Conservation (phyloP, 2,113 vertebrate species). For the Ailurus styani region DNA sequence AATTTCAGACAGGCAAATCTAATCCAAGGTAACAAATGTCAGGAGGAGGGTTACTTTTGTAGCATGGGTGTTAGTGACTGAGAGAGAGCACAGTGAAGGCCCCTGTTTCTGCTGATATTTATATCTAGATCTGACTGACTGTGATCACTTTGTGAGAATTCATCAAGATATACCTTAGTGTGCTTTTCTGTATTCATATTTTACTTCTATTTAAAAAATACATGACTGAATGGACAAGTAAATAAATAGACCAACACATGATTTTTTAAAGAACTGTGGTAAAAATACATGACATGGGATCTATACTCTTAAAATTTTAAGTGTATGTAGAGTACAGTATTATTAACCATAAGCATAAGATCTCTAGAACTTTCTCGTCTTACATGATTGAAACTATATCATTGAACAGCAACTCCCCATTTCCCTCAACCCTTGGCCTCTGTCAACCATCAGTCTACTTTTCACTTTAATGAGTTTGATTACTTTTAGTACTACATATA, state of each 20-base stretch:
- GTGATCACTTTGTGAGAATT: neutral
- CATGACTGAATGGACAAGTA: neutral
- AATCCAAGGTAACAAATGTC: neutral
- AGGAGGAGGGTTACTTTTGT: neutral
- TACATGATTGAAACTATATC: neutral
- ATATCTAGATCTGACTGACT: neutral
- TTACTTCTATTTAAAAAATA: neutral
- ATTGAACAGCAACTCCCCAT: neutral
- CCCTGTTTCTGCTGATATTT: neutral
- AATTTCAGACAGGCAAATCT: neutral
- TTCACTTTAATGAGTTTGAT: no score
- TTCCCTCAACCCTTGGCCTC: neutral
- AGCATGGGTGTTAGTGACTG: neutral
- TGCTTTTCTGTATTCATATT: neutral
- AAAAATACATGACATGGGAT: neutral
- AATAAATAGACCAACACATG: neutral
- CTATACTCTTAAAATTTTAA: neutral
- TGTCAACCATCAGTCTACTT: neutral
- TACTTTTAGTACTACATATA: no score
- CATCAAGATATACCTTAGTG: neutral
- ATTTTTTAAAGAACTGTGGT: neutral
- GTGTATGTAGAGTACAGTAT: neutral
- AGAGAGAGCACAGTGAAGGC: neutral
- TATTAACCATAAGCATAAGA: neutral
- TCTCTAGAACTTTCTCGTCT: neutral